A percentile compares a stretch with the other conserved stretches of the same genome.
Conservation (phyloP, 2,888 invertebrate species). For the Kryphioiulus occultus region DNA sequence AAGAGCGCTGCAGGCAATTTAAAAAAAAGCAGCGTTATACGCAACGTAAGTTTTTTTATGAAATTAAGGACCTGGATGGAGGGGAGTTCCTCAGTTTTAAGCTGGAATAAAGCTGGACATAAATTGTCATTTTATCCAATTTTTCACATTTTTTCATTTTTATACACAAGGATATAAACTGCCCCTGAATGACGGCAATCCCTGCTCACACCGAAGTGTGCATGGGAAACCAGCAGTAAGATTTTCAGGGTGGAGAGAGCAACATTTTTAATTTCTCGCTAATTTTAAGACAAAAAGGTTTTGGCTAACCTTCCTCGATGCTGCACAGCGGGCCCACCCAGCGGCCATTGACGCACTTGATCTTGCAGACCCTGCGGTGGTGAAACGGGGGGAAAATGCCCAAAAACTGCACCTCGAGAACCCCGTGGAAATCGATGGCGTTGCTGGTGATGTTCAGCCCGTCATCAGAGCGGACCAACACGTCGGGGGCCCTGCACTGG, state of each 20-base stretch:
- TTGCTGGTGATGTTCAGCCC: conserved; percentile 50
- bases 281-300: neutral
- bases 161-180: too few relatives aligned
- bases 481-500: conserved; percentile 49
- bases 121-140: too few relatives aligned
- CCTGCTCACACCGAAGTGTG: neutral
- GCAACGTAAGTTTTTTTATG: too few relatives aligned
- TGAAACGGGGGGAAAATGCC: conserved; percentile 68
- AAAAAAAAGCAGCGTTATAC: too few relatives aligned
- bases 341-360: conserved; percentile 82
- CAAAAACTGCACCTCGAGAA: conserved; percentile 73
- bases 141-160: too few relatives aligned
- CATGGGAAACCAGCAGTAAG: neutral
- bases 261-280: too few relatives aligned
- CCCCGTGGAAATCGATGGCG: conserved; percentile 52
- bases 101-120: too few relatives aligned
- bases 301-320: conserved; percentile 70
- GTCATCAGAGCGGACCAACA: conserved; percentile 47
- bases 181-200: neutral
- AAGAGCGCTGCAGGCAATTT: too few relatives aligned
- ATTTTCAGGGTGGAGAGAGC: neutral
- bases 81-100: too few relatives aligned
- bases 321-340: conserved; percentile 86
- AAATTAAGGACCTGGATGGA: too few relatives aligned
- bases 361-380: conserved; percentile 79